Evolutionary conservation across 2,888 invertebrate species (phyloP), one percentile per base, ranked within the genome.

Genomic region (Coelogynopora nodosa): DNA sequence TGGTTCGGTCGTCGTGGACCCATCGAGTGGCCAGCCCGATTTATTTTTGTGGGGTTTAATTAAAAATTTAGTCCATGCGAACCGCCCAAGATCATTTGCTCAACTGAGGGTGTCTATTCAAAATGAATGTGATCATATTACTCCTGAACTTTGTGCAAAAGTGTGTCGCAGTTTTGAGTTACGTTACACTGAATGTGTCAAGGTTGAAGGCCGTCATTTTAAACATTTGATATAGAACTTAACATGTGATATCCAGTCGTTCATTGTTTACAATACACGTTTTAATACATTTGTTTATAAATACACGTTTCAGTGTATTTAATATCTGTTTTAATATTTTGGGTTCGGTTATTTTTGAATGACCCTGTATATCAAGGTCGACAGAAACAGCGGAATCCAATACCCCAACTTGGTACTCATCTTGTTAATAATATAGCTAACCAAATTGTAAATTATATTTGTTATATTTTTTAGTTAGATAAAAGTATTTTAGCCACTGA

Each of bases 91-190:
- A n/a, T n/a, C n/a, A n/a, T n/a, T n/a, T n/a, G n/a, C n/a, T n/a
- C n/a, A n/a, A n/a, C n/a, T n/a, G n/a, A n/a, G n/a, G n/a, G n/a
- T 74, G 74, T 74, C 74, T 74, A 74, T 74, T 5, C 74, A 74
- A 74, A 74, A 5, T 5, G 23, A 74, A 23, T 74, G 74, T 74
- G 74, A 74, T 74, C 74, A 23, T 13, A 23, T 74, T 74, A 74
- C 74, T 74, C 74, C 74, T 13, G 74, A 74, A 74, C 74, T 74
- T 23, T 74, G 74, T 74, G 74, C 5, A 13, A 74, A 74, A 23
- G 74, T 74, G 74, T 74, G 74, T 23, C 27, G 74, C 74, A 74
- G 23, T 74, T 5, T 74, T 23, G 74, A n/a, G 23, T 74, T 2
- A 74, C 27, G 74, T 26, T 74, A 74, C 23, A 23, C 5, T 13